Base-by-base conservation (phyloP, 1,140 invertebrate species). In the Bombus breviceps region DNA sequence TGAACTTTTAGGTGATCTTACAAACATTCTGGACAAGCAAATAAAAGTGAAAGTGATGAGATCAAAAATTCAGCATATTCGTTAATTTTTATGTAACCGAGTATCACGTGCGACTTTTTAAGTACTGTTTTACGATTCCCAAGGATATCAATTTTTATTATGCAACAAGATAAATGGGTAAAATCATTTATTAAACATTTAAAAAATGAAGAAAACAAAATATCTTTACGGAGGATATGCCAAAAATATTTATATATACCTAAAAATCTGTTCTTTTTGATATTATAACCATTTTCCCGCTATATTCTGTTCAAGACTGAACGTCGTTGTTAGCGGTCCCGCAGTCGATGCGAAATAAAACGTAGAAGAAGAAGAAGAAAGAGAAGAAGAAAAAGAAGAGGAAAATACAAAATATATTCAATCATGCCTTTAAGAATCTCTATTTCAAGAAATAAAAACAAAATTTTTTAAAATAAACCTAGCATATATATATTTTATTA, bases 21-120 rank as follows among this genome's bases (percentile, higher is more conserved):
- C 6, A 22, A 47, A 53, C 32, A 78, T 41, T 78, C 22, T 18
- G 6, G 12, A 9, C 41, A 34, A 34, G 37, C 12, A 66, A 78
- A 79, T 79, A 47, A 79, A 79, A 79, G 77, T 79, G 77, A 79
- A 79, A 79, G 77, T 41, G 41, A 47, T 2, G n/a, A 32, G 68
- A 68, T 32, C 32, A 68, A 62, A 79, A 68, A 79, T 79, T 79
- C n/a, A 2, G 41, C 12, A 18, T 25, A 68, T 79, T 47, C 77
- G 64, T 53, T 69, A 79, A 79, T 79, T 79, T 79, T 79, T 68
- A 68, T 79, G 41, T 79, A 69, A 79, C 13, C 34, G 64, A 53
- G 2, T 37, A 32, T 68, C 64, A 64, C 0, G 15, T 28, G 5
- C 37, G 39, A 68, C 47, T 69, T 79, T 77, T 77, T 37, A 13